Base-by-base conservation (phyloP, 2,888 invertebrate species). In the Cryptocephalus moraei region DNA sequence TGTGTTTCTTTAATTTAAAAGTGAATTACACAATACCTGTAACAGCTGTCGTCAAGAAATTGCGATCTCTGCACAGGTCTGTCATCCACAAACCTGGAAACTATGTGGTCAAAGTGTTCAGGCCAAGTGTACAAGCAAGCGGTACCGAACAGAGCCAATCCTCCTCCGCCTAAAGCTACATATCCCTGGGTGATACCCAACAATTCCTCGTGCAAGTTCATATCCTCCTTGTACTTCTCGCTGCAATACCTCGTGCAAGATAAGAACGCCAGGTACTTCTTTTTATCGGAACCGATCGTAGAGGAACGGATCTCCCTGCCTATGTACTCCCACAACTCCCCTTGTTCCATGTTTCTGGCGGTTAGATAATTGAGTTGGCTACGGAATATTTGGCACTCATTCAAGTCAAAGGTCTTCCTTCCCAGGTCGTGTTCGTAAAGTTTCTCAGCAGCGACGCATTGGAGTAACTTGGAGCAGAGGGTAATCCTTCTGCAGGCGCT, bases 91-190 rank as follows among this genome's bases (percentile, higher is more conserved):
- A 86, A 81, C 53, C 76, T 59, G 57, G 62, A 32, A 52, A 83
- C 66, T 32, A 93, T 78, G 56, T 91, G 81, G 8, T 79, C 73
- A 49, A 90, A 72, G 41, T 68, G 70, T 32, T 77, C 77, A 1
- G 95, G 91, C 94, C 94, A 95, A 2, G 91, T 87, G 66, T 91
- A 89, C 44, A 95, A 77, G 63, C 88, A 91, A 1, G 85, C 92
- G 0, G 90, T 88, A 8, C 94, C 92, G 65, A 94, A 89, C 10
- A 95, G 71, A 8, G 94, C 95, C 49, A 96, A 73, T 1, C 93
- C 93, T 31, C 94, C 94, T 11, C 90, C 88, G 36, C 94, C 94
- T 48, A 94, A 73, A 1, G 94, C 93, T n/a, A 88, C 88, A 68
- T 92, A 86, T 0, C 84, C 91, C 64, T 84, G 80, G 8, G 86